phyloP scores from a whole-genome alignment of 2,797 vertebrate species.

The Arctocebus calabarensis region DNA sequence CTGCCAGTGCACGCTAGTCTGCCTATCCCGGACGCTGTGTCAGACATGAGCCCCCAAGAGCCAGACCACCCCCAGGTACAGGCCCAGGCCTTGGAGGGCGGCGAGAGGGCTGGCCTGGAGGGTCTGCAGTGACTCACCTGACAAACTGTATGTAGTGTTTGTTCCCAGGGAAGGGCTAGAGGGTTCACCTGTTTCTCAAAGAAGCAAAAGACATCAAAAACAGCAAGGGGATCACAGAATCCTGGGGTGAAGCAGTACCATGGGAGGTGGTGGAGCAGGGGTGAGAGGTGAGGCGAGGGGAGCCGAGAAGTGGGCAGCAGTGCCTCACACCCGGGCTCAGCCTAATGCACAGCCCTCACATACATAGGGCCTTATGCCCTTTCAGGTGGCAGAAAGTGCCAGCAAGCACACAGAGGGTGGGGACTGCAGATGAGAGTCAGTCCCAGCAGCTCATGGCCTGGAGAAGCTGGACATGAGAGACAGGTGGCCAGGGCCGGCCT shows the following conservation, averaged over 20 bases:
- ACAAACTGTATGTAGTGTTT: background rate
- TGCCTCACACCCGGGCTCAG: background rate
- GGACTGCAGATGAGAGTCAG: background rate
- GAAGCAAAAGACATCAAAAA: background rate
- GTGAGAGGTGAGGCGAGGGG: background rate
- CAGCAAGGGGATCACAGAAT: too few species aligned
- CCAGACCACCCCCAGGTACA: too few species aligned
- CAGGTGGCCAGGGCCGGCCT: too few species aligned
- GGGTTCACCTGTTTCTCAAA: background rate
- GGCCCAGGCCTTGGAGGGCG: accelerated
- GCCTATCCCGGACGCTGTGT: background rate
- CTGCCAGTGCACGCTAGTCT: background rate
- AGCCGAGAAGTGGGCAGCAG: background rate
- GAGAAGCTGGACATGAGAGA: background rate
- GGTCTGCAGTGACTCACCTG: background rate
- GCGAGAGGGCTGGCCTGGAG: background rate
- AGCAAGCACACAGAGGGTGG: accelerated
- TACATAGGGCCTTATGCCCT: background rate
- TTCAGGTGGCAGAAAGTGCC: background rate
- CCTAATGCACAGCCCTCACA: background rate
- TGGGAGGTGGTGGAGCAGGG: background rate
- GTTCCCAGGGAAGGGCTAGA: background rate
- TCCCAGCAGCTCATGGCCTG: too few species aligned
- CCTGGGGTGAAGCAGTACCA: background rate
- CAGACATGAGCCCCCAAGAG: background rate